Percentiles rank a stretch among this genome's conserved stretches.
phyloP scores from a whole-genome alignment of 2,113 vertebrate genomes.

The Thunnus maccoyii region DNA sequence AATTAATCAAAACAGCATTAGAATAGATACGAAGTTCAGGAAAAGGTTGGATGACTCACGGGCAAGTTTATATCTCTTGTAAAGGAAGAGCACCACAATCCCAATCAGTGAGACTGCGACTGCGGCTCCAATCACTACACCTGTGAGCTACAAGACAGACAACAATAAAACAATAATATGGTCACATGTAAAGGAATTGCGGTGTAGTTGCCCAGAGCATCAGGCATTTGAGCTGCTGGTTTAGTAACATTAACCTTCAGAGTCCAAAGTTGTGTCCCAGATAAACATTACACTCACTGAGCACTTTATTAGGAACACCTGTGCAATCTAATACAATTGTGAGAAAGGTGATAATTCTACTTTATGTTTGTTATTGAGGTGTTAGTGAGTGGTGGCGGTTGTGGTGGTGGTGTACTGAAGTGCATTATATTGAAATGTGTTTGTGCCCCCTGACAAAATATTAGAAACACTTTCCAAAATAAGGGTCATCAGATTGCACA shows the following conservation, averaged over 20 bases:
- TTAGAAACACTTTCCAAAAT: no score
- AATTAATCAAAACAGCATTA: not conserved
- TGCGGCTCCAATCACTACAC: constrained; percentile 89
- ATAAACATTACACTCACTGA: no score
- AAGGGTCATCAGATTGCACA: no score
- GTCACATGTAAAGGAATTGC: not conserved
- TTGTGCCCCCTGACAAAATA: no score
- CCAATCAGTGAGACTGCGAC: constrained; percentile 85
- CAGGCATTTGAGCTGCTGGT: no score
- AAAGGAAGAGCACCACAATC: constrained; percentile 86
- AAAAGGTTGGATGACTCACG: constrained; percentile 83
- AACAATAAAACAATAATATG: not conserved
- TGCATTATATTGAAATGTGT: no score
- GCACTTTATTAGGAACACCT: no score
- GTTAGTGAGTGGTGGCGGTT: no score
- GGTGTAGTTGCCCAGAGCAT: not conserved
- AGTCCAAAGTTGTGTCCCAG: not conserved
- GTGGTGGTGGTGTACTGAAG: no score
- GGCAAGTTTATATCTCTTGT: constrained; percentile 84
- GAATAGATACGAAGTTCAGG: not conserved
- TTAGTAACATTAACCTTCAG: constrained; percentile 10
- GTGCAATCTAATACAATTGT: no score
- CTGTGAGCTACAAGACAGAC: constrained; percentile 86
- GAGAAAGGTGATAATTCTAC: no score
- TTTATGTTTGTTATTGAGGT: no score